Base-by-base conservation (phyloP, 1,140 invertebrate genomes). In the Chelonus insularis region DNA sequence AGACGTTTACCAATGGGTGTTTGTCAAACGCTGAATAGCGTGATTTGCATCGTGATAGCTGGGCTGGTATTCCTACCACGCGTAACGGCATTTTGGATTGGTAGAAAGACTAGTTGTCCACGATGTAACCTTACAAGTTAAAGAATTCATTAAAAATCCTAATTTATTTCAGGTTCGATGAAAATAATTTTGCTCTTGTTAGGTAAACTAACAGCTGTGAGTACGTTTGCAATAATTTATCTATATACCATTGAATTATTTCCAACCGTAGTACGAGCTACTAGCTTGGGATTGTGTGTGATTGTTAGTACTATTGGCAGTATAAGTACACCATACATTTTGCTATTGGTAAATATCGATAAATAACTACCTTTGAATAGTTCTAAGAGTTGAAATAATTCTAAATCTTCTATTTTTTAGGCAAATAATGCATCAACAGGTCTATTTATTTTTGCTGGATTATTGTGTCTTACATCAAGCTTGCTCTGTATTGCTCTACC, bases 401-500 rank as follows among this genome's bases (percentile, higher is more conserved):
- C n/a, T n/a, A n/a, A n/a, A n/a, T n/a, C n/a, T n/a, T n/a, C n/a
- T n/a, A n/a, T n/a, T n/a, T 57, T 57, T 16, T 29, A 48, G 54
- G 43, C 12, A 20, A 41, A 60, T 45, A 51, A 21, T 43, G 16
- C 52, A 25, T 20, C 12, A 4, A 56, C 59, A 54, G 65, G 57
- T 23, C 54, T 63, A 2, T 16, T 60, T 1, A 48, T 62, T 12
- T 23, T 70, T 21, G 36, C 50, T n/a, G 69, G 68, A 50, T 55
- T 68, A 1, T 36, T 76, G 0, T 72, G 72, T 37, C 21, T 90
- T 6, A 68, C 86, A 2, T 85, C 87, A 2, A 87, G 84, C 12
- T 74, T 78, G 7, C 67, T 88, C 11, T 83, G 84, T 60, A 69
- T 89, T 23, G 79, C 81, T 25, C 84, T 90, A 18, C 89, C 89